Base-by-base conservation (phyloP, 2,888 invertebrate genomes). In the Epinotia bilunana region DNA sequence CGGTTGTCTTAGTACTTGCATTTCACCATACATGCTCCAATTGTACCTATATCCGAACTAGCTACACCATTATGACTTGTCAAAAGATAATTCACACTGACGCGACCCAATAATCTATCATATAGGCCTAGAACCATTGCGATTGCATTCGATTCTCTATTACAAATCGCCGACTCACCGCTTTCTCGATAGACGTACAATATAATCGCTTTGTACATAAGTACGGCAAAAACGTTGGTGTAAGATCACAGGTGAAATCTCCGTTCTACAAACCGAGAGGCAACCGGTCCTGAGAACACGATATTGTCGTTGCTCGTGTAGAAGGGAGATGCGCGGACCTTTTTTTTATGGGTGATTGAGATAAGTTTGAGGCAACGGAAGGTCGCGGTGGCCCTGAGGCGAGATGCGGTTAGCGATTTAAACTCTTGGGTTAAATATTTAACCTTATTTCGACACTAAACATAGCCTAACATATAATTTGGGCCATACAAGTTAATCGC, bases 191-290 rank as follows among this genome's bases (percentile, higher is more conserved):
- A 80, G 82, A 78, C 80, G 75, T 74, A 76, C 78, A 78, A 79
- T 80, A 78, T 78, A 78, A 80, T 81, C 82, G 79, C 83, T 84
- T 83, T 80, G 78, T 78, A 77, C 77, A n/a, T 73, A 72, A n/a
- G n/a, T 72, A 81, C 83, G 82, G 80, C 80, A 79, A 83, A 81
- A 82, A 79, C 81, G 80, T 80, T 78, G 81, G 79, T 78, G 76
- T 80, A 75, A 60, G 75, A 75, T 78, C 82, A 81, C 85, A 88
- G 88, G 90, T 90, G 91, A 91, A 91, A 91, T 89, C 88, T 84
- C 78, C 83, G 90, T 87, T 80, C 90, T 80, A 90, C 88, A 84
- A 89, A 90, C 82, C 78, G 81, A 81, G 78, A 79, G 80, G 74
- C 73, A 84, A 89, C 90, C 89, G 88, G 91, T 90, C 85, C 80